phyloP scores from a whole-genome alignment of 2,797 vertebrate genomes.

The Pipistrellus nathusii region DNA sequence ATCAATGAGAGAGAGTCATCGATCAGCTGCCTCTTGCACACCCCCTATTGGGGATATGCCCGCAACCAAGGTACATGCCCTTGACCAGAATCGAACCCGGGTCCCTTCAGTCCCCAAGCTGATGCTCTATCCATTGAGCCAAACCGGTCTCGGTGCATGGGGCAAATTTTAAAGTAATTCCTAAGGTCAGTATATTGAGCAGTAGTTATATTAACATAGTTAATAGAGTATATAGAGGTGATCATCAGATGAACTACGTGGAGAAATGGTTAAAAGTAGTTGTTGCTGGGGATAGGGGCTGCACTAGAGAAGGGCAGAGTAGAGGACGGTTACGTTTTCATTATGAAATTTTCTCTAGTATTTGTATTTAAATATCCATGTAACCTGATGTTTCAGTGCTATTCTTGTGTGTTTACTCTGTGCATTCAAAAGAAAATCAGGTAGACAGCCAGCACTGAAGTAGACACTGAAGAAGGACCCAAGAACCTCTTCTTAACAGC shows the following conservation, averaged over 20 bases:
- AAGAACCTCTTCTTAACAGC: not conserved
- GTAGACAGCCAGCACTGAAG: not conserved
- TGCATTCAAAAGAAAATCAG: slow-evolving; percentile 22
- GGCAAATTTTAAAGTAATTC: slow-evolving; percentile 9
- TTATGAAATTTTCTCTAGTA: not conserved
- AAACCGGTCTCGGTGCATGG: too few species aligned
- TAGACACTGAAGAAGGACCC: not conserved
- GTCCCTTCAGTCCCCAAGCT: too few species aligned
- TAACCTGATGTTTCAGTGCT: not conserved
- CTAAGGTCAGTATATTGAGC: not conserved
- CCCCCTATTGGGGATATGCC: too few species aligned
- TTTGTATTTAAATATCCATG: not conserved
- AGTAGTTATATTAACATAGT: not conserved
- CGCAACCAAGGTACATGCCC: too few species aligned
- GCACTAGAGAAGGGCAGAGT: not conserved
- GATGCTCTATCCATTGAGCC: too few species aligned
- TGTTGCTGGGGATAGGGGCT: not conserved
- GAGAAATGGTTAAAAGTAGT: not conserved
- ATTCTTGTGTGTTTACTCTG: not conserved
- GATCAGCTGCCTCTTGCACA: too few species aligned
- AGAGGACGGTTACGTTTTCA: not conserved
- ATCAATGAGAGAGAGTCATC: too few species aligned
- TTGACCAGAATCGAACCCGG: too few species aligned
- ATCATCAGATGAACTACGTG: not conserved
- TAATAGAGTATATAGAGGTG: not conserved